Evolutionary conservation across 2,888 invertebrate species (phyloP).

Genomic region (Suillia variegata): DNA sequence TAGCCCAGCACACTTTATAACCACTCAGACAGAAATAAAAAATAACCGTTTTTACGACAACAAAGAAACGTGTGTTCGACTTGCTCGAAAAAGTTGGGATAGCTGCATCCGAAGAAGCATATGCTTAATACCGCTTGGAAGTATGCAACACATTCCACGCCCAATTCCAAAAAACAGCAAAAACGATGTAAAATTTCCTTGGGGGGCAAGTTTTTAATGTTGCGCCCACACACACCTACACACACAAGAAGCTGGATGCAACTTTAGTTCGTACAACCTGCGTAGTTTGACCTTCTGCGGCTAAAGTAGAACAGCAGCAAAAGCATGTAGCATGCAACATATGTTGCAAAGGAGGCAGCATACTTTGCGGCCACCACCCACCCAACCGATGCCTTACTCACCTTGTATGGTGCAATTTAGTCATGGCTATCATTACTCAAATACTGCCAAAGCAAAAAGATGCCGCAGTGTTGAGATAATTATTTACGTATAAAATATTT

Average conservation of each 20-base stretch:
- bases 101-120: not conserved
- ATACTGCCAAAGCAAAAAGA: not conserved
- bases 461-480: too few species aligned
- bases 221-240: not conserved
- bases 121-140: not conserved
- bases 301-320: not conserved
- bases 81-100: too few species aligned
- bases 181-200: not conserved
- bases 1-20: not conserved
- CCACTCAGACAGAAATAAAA: not conserved
- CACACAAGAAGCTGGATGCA: not conserved
- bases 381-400: not conserved
- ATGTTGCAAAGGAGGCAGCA: too few species aligned
- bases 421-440: conserved; percentile 3
- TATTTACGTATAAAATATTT: too few species aligned
- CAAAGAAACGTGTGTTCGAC: not conserved
- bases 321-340: not conserved
- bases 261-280: not conserved
- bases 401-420: not conserved
- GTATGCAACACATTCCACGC: not conserved
- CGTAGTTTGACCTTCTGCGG: not conserved
- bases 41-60: not conserved
- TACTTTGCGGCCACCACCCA: not conserved
- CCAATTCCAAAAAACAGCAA: not conserved
- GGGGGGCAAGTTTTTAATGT: not conserved